Percentiles rank a stretch among this genome's conserved stretches.
Evolutionary conservation across 2,888 invertebrate species (phyloP).

Genomic region (Lasioglossum oenotherae): DNA sequence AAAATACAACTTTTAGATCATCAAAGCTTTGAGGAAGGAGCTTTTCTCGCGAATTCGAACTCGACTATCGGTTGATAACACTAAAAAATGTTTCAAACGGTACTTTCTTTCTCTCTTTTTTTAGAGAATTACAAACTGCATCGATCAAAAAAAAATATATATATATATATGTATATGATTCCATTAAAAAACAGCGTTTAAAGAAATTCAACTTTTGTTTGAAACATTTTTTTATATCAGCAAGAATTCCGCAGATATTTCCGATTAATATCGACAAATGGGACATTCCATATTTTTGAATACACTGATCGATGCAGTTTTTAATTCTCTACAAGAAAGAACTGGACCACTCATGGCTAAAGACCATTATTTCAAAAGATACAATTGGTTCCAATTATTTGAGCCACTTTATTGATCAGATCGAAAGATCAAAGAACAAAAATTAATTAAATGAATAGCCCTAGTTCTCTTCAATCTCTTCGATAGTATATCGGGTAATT

Average conservation of each 20-base stretch:
- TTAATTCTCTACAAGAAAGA: background rate
- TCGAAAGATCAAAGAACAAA: too few relatives aligned
- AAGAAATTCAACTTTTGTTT: background rate
- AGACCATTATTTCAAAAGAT: background rate
- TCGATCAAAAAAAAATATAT: too few relatives aligned
- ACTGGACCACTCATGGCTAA: background rate
- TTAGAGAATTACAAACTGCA: too few relatives aligned
- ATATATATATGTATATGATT: too few relatives aligned
- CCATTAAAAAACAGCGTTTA: background rate
- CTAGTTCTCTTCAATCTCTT: too few relatives aligned
- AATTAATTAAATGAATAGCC: too few relatives aligned
- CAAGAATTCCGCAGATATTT: background rate
- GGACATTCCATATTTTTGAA: background rate
- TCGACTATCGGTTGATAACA: background rate
- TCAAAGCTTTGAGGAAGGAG: background rate
- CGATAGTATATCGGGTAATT: too few relatives aligned
- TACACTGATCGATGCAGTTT: background rate
- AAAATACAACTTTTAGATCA: constrained; percentile 1
- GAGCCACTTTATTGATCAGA: background rate
- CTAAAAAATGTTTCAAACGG: background rate
- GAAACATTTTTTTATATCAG: background rate
- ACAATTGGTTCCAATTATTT: background rate
- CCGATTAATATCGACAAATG: background rate
- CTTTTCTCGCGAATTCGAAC: background rate
- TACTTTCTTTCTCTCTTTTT: too few relatives aligned